Evolutionary conservation across 2,888 invertebrate genomes (phyloP).

Genomic region (Campaea margaritaria): DNA sequence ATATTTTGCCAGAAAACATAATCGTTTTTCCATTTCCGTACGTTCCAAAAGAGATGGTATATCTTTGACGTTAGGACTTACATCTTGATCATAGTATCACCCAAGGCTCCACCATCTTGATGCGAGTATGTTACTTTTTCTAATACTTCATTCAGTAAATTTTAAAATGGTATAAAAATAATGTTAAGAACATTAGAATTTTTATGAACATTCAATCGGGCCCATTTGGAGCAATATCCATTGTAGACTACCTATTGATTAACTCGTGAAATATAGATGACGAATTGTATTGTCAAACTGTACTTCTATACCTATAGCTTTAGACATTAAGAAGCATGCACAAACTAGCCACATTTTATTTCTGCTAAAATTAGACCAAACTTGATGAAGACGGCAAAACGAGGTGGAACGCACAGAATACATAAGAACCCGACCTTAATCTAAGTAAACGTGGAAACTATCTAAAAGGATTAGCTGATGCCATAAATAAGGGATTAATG

Average conservation of each 20-base stretch:
- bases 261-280: too few relatives aligned
- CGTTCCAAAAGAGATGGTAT: neutral
- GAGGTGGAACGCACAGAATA: conserved; percentile 31
- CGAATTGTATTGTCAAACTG: too few relatives aligned
- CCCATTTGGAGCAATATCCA: too few relatives aligned
- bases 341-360: neutral
- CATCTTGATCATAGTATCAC: neutral
- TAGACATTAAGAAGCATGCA: too few relatives aligned
- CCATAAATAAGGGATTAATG: conserved; percentile 73
- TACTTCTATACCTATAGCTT: too few relatives aligned
- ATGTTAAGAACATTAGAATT: too few relatives aligned
- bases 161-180: too few relatives aligned
- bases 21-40: conserved; percentile 41
- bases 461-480: conserved; percentile 58
- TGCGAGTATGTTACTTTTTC: too few relatives aligned
- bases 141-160: too few relatives aligned
- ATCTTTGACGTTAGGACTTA: neutral
- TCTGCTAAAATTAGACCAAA: conserved; percentile 6
- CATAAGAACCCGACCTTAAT: conserved; percentile 41
- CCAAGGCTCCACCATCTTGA: too few relatives aligned
- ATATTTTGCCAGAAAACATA: conserved; percentile 36
- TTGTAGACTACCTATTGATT: too few relatives aligned
- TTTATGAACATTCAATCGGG: too few relatives aligned
- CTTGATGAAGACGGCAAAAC: conserved; percentile 5
- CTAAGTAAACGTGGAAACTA: conserved; percentile 44